Conservation (phyloP, 2,113 vertebrate species). For the Amblyornis subalaris region DNA sequence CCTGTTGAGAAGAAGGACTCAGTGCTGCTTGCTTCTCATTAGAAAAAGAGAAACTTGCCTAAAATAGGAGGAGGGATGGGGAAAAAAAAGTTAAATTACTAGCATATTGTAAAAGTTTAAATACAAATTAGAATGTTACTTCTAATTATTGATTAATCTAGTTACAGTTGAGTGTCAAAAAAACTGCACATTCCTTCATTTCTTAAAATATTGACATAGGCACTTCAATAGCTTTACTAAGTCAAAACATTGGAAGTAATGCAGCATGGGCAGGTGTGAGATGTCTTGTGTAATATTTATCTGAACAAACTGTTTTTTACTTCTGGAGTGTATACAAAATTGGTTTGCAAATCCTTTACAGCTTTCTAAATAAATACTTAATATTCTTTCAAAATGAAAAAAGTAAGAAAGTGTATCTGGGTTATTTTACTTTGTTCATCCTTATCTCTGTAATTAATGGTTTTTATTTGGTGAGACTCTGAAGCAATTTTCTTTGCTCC, state of each 20-base stretch:
- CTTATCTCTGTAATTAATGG: background rate
- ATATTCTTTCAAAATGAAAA: background rate
- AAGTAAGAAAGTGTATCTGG: background rate
- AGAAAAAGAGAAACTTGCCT: background rate
- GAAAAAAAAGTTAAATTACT: background rate
- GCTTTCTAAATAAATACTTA: background rate
- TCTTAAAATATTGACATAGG: background rate
- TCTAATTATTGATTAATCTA: background rate
- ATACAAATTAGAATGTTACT: background rate
- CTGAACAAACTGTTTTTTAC: background rate
- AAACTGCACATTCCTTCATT: background rate
- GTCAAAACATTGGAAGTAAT: background rate
- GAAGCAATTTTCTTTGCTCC: background rate
- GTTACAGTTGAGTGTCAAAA: background rate
- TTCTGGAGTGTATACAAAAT: background rate
- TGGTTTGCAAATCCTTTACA: background rate
- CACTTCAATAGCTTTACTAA: background rate
- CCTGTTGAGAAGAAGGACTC: background rate
- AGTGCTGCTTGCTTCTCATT: background rate
- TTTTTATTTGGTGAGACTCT: background rate
- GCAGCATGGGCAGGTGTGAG: background rate
- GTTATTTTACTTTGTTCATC: background rate
- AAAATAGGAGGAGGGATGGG: background rate
- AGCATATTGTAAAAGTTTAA: background rate
- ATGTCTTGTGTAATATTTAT: background rate